Evolutionary conservation across 1,140 invertebrate genomes (phyloP), one percentile per base, ranked within the genome.

Genomic region (Megalopta genalis): DNA sequence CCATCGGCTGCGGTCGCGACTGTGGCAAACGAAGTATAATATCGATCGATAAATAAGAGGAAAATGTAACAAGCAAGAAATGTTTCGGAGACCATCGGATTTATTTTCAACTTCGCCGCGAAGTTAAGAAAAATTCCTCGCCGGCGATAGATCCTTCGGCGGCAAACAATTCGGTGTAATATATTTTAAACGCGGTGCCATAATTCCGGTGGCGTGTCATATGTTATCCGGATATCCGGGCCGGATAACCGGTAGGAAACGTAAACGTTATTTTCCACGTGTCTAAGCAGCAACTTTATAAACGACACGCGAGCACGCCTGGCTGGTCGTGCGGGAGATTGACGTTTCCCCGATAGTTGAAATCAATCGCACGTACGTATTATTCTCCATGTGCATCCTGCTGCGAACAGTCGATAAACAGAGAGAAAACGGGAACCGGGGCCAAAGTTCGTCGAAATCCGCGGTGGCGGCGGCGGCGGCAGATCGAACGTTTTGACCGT

Each of bases 271-370:
- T 66, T 83, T 71, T 62, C n/a, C 70, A 49, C 67, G 54, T 57
- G 52, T 46, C 54, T 78, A 78, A 78, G 46, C 76, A 72, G 68
- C 27, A 72, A 71, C 69, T 78, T 78, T 78, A 68, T 78, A 52
- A 69, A 84, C 70, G 54, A 75, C 63, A 78, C 68, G 66, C 54
- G 39, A 14, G 8, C 66, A 72, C 60, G 49, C n/a, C 16, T n/a
- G 21, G 46, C 23, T 63, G 59, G 7, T 10, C 52, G 67, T 49
- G 32, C 74, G 59, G 32, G 57, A 60, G 84, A 86, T 82, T 84
- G 84, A 86, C 84, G 76, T 86, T 74, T 82, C 16, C 70, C 49
- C 83, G 69, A 78, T 72, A 69, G 60, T 73, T 57, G 59, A 78
- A 77, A 77, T 71, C 79, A 85, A 78, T 78, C 71, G 69, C 23